A percentile compares a stretch with the other conserved stretches of the same genome.
phyloP scores from a whole-genome alignment of 2,113 vertebrate genomes.

The Uria lomvia region DNA sequence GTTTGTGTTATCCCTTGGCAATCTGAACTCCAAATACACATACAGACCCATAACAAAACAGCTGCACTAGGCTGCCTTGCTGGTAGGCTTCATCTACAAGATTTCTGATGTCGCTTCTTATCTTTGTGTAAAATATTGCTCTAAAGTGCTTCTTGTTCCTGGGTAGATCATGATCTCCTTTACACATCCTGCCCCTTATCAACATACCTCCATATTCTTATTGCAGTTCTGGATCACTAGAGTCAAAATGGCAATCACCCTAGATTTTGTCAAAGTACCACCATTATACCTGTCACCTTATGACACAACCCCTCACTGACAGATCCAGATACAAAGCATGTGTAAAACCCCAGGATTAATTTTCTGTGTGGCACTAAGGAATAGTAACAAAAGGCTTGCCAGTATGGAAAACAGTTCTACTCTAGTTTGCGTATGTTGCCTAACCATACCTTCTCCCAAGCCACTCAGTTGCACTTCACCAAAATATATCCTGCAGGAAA shows the following conservation, averaged over 20 bases:
- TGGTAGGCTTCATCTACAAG: not conserved
- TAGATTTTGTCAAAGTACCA: not conserved
- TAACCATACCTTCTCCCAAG: constrained; percentile 91
- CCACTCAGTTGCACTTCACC: constrained; percentile 96
- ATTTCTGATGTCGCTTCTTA: not conserved
- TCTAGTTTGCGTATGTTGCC: not conserved
- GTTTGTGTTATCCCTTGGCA: not conserved
- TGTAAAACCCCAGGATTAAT: not conserved
- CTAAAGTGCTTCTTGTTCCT: not conserved
- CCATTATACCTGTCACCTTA: not conserved
- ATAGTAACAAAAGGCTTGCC: not conserved
- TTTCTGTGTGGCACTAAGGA: not conserved
- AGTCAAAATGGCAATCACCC: not conserved
- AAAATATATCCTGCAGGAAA: constrained; percentile 91
- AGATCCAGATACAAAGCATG: not conserved
- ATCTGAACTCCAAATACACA: not conserved
- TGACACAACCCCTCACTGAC: not conserved
- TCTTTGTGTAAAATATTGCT: not conserved
- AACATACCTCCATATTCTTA: not conserved
- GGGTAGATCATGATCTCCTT: not conserved
- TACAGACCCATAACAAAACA: not conserved
- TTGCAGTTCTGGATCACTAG: not conserved
- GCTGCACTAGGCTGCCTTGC: not conserved
- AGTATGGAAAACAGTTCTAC: not conserved
- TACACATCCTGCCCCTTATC: not conserved